phyloP scores from a whole-genome alignment of 2,888 invertebrate genomes.

The Hermodice carunculata region DNA sequence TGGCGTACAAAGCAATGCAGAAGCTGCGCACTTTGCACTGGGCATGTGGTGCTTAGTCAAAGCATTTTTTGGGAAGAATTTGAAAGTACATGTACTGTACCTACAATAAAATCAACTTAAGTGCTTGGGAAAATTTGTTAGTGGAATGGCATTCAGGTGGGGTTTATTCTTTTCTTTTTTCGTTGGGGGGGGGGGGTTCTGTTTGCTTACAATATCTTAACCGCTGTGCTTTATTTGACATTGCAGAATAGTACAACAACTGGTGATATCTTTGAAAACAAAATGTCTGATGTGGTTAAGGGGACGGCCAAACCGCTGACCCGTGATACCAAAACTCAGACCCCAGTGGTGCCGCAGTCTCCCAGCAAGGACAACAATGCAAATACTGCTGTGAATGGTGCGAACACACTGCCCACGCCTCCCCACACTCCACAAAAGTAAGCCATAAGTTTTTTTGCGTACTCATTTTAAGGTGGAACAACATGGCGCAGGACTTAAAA shows the following conservation, averaged over 20 bases:
- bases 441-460: not conserved
- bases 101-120: too few relatives aligned
- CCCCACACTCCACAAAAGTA: constrained; percentile 32
- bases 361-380: not conserved
- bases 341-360: constrained; percentile 2
- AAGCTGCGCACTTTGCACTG: too few relatives aligned
- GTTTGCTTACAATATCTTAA: not conserved
- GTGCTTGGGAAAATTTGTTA: too few relatives aligned
- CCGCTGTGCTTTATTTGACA: not conserved
- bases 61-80: too few relatives aligned
- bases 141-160: too few relatives aligned
- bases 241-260: constrained; percentile 58
- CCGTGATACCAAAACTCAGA: constrained; percentile 51
- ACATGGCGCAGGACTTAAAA: not conserved
- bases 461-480: not conserved
- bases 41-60: too few relatives aligned
- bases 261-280: constrained; percentile 66
- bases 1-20: too few relatives aligned
- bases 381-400: constrained; percentile 6
- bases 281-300: constrained; percentile 85
- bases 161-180: too few relatives aligned
- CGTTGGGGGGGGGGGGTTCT: too few relatives aligned
- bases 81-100: too few relatives aligned
- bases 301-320: constrained; percentile 76
- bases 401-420: constrained; percentile 20